A percentile compares a stretch with the other conserved stretches of the same genome.
Conservation (phyloP, 2,888 invertebrate species). For the Oscheius sp. region DNA sequence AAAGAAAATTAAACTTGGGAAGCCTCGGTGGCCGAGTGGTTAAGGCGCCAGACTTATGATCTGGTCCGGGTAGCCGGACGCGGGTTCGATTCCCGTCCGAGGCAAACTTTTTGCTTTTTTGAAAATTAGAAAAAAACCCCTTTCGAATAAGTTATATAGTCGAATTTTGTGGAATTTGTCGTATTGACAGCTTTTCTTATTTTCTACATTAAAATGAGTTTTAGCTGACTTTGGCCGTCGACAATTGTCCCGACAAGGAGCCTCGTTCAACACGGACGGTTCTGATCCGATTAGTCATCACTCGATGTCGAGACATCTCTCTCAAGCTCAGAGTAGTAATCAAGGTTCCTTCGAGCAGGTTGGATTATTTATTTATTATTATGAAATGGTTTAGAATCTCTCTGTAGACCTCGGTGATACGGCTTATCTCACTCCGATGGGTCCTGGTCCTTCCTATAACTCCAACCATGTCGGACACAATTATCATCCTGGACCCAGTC, state of each 20-base stretch:
- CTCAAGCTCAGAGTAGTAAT: slow-evolving; percentile 39
- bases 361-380: too few relatives aligned
- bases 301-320: slow-evolving; percentile 46
- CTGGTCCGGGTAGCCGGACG: too few relatives aligned
- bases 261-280: slow-evolving; percentile 50
- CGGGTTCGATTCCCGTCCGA: too few relatives aligned
- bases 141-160: too few relatives aligned
- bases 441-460: slow-evolving; percentile 14
- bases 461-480: slow-evolving; percentile 23
- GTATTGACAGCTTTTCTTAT: too few relatives aligned
- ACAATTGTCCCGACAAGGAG: slow-evolving; percentile 39
- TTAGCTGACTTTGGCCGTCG: slow-evolving; percentile 28
- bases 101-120: too few relatives aligned
- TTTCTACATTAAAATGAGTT: too few relatives aligned
- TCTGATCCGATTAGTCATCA: slow-evolving; percentile 43
- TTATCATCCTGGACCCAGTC: slow-evolving; percentile 3
- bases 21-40: too few relatives aligned
- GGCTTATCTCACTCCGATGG: slow-evolving; percentile 28
- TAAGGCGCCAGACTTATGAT: too few relatives aligned
- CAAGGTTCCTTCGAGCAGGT: slow-evolving; percentile 53
- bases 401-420: slow-evolving; percentile 49
- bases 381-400: slow-evolving; percentile 32
- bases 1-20: too few relatives aligned
- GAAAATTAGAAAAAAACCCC: too few relatives aligned
- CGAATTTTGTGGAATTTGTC: too few relatives aligned